Base-by-base conservation (phyloP, 2,113 vertebrate genomes). In the Megaleporinus macrocephalus region DNA sequence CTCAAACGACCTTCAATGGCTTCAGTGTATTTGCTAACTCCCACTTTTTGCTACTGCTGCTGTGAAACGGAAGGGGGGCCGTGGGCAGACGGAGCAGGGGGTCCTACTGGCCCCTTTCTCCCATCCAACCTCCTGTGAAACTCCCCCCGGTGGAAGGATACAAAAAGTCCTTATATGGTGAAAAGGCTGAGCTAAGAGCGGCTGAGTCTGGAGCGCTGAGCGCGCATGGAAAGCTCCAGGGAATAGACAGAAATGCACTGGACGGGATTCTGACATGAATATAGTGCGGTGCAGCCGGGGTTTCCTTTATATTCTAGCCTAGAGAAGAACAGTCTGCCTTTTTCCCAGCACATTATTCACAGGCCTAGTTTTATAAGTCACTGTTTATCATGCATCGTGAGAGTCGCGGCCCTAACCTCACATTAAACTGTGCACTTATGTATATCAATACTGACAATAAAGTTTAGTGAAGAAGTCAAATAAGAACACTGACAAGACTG, bases 151-250 rank as follows among this genome's bases (percentile, higher is more conserved):
- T 76, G 62, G 65, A 79, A 66, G 88, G 91, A 87, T 93, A 88
- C 68, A 87, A 92, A 94, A 94, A 92, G 70, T 87, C 96, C 95
- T 91, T 96, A 96, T 95, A 96, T 95, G 96, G 95, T 68, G 83
- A 93, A 85, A 95, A 92, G 89, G 74, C 91, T 80, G 80, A 86
- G 89, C 87, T 88, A 88, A 85, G 89, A 0, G 80, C 83, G 86
- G 89, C 89, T 87, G 85, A 73, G 87, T 33, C 90, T 91, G 86
- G 92, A 95, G 91, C 91, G 92, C 87, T 91, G 57, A 9, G 88
- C 71, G 84, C 85, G 86, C 66, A 74, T 61, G 89, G 82, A 86
- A 88, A 81, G 79, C 90, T 93, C 90, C 83, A 74, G 91, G 92
- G 93, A 94, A 90, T 85, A 91, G 78, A 83, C 87, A 88, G 83